Percentiles rank a stretch among this genome's conserved stretches.
phyloP scores from a whole-genome alignment of 2,797 vertebrate genomes.

The Macropus fuliginosus region DNA sequence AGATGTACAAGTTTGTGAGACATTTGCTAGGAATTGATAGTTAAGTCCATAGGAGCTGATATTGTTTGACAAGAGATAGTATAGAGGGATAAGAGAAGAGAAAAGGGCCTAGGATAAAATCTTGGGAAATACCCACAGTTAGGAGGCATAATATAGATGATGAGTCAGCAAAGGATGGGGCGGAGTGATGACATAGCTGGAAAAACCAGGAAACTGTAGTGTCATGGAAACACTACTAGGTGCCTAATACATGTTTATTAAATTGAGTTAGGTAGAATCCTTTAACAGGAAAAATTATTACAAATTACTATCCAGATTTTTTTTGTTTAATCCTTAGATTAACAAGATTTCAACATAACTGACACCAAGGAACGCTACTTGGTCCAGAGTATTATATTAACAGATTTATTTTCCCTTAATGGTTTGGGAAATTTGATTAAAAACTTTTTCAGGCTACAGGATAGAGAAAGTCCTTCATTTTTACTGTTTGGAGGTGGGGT shows the following conservation, averaged over 20 bases:
- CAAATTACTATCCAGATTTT: neutral
- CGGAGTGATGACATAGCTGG: neutral
- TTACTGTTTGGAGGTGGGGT: conserved; percentile 22
- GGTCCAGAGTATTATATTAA: neutral
- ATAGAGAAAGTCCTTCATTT: conserved; percentile 25
- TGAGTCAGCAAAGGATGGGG: neutral
- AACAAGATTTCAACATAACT: neutral
- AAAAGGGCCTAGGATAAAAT: neutral
- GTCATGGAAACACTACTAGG: neutral
- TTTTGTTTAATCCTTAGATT: neutral
- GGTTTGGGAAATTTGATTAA: neutral
- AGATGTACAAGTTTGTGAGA: neutral
- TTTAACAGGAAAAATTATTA: neutral
- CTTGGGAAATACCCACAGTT: neutral
- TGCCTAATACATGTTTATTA: neutral
- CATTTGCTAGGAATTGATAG: neutral
- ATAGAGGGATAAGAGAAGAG: neutral
- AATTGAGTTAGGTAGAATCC: neutral
- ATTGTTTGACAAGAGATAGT: neutral
- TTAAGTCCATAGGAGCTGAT: neutral
- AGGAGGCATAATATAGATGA: neutral
- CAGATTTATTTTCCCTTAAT: conserved; percentile 13
- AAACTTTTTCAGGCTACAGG: neutral
- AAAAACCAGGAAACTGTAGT: neutral
- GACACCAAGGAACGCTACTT: neutral